Percentiles rank a stretch among this genome's conserved stretches.
Evolutionary conservation across 2,888 invertebrate genomes (phyloP).

Genomic region (Phaedon cochleariae): DNA sequence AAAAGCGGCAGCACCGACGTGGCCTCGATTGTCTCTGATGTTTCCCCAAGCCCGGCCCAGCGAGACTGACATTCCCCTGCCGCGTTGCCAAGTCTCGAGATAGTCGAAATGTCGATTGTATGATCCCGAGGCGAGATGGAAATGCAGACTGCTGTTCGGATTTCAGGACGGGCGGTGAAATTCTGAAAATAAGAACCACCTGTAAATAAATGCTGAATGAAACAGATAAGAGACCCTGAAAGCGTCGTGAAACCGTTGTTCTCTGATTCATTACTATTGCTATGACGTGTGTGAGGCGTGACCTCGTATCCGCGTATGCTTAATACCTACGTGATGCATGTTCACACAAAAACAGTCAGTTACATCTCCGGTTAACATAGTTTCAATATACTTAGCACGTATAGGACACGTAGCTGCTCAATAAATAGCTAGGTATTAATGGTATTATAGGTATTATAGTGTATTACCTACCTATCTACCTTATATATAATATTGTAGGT

Average conservation of each 20-base stretch:
- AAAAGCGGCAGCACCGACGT: constrained; percentile 51
- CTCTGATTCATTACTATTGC: constrained; percentile 29
- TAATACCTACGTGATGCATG: no score
- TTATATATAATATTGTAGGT: no score
- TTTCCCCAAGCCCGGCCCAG: constrained; percentile 58
- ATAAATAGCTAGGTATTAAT: no score
- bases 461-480: no score
- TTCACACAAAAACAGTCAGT: background rate
- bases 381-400: no score
- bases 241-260: constrained; percentile 29
- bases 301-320: constrained; percentile 26
- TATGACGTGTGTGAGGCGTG: constrained; percentile 21
- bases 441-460: no score
- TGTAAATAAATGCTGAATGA: constrained; percentile 41
- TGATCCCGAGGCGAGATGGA: constrained; percentile 22
- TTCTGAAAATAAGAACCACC: constrained; percentile 44
- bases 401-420: no score
- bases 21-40: constrained; percentile 58
- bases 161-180: constrained; percentile 33
- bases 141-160: constrained; percentile 22
- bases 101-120: constrained; percentile 25
- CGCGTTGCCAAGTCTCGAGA: constrained; percentile 37
- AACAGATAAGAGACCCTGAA: constrained; percentile 35
- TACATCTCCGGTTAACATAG: no score
- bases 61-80: constrained; percentile 59